A percentile compares a stretch with the other conserved stretches of the same genome.
phyloP scores from a whole-genome alignment of 2,113 vertebrate genomes.

The Percina caprodes region DNA sequence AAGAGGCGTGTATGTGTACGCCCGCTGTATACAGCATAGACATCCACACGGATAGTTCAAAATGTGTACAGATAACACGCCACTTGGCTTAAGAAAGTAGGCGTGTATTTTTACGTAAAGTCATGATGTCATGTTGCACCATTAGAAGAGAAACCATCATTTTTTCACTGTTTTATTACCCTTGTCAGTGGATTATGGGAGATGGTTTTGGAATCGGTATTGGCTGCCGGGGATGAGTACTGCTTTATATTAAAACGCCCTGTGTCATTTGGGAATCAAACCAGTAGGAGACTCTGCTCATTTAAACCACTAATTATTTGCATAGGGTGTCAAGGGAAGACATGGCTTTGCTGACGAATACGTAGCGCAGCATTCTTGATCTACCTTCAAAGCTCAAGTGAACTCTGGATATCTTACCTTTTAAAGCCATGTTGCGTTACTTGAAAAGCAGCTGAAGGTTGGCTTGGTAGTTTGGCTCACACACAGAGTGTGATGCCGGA shows the following conservation, averaged over 20 bases:
- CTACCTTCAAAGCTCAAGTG: slow-evolving; percentile 24
- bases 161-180: slow-evolving; percentile 53
- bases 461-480: slow-evolving; percentile 25
- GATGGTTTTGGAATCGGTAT: slow-evolving; percentile 54
- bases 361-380: slow-evolving; percentile 27
- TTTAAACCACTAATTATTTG: slow-evolving; percentile 37
- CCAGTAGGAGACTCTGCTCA: not conserved
- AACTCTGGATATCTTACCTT: slow-evolving; percentile 58
- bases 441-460: slow-evolving; percentile 24
- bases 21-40: too few relatives aligned
- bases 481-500: slow-evolving; percentile 14
- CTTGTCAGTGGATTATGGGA: slow-evolving; percentile 38
- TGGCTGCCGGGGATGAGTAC: slow-evolving; percentile 32
- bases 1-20: too few relatives aligned
- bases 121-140: not conserved
- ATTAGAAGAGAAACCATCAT: not conserved
- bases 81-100: too few relatives aligned
- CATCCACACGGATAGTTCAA: too few relatives aligned
- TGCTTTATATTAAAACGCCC: slow-evolving; percentile 33
- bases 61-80: too few relatives aligned
- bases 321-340: slow-evolving; percentile 1
- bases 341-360: not conserved
- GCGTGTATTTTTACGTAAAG: too few relatives aligned
- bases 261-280: slow-evolving; percentile 25
- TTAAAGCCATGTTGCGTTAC: slow-evolving; percentile 20